A percentile compares a stretch with the other conserved stretches of the same genome.
phyloP scores from a whole-genome alignment of 2,113 vertebrate species.

The Petrocephalus zakoni region DNA sequence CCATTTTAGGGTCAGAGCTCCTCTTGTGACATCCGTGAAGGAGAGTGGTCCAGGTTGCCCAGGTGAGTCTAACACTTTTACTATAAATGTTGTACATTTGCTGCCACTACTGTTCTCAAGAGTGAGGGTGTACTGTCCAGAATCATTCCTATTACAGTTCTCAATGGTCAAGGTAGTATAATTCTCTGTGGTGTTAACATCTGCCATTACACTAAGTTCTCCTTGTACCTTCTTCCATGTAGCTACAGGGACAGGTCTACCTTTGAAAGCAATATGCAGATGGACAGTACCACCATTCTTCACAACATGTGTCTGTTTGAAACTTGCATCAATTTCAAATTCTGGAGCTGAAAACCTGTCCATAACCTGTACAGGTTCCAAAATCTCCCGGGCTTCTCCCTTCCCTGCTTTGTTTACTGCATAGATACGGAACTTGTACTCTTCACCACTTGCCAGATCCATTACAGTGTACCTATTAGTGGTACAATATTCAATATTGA shows the following conservation, averaged over 20 bases:
- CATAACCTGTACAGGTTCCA: conserved; percentile 73
- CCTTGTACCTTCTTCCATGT: conserved; percentile 75
- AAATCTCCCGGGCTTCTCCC: conserved; percentile 76
- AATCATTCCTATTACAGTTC: conserved; percentile 84
- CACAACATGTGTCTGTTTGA: conserved; percentile 92
- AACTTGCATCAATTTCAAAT: conserved; percentile 89
- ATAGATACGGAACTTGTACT: conserved; percentile 86
- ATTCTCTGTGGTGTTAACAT: conserved; percentile 59
- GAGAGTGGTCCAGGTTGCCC: conserved; percentile 79
- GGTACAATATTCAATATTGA: conserved; percentile 77
- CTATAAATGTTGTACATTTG: conserved; percentile 79
- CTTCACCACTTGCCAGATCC: conserved; percentile 75
- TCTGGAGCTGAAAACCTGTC: conserved; percentile 82
- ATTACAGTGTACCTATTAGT: conserved; percentile 74
- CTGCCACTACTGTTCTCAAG: conserved; percentile 86
- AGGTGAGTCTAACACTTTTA: conserved; percentile 89
- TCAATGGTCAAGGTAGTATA: conserved; percentile 80
- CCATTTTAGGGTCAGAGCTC: conserved; percentile 81
- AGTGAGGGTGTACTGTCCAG: conserved; percentile 86
- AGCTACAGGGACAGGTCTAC: conserved; percentile 79
- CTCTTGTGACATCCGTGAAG: conserved; percentile 80
- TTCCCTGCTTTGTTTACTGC: conserved; percentile 83
- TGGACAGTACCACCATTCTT: conserved; percentile 78
- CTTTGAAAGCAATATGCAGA: conserved; percentile 81
- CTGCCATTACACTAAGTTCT: conserved; percentile 10